These are phyloP conservation scores for Sphaeramia orbicularis DNA, from an alignment of 2,797 vertebrate species.

Conservation along the genomic window DNA sequence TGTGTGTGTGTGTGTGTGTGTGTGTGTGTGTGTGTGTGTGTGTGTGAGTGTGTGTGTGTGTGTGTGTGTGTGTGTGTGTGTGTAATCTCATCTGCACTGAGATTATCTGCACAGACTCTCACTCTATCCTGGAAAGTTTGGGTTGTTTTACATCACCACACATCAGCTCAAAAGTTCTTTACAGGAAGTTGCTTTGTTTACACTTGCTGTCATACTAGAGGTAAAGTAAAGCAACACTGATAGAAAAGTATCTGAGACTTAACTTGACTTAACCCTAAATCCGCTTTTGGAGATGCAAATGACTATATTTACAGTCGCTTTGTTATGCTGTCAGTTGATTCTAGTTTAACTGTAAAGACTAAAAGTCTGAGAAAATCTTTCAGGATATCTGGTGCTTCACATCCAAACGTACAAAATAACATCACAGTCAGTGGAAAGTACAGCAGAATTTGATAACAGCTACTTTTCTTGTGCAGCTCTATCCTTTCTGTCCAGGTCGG, in stretches of 20 bases:
- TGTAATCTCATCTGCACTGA: conserved; percentile 50
- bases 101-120: conserved; percentile 43
- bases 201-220: background rate
- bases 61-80: too few relatives aligned
- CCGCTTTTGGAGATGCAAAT: background rate
- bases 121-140: conserved; percentile 41
- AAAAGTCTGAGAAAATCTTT: too few relatives aligned
- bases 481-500: too few relatives aligned
- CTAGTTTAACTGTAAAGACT: background rate
- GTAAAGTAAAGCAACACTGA: conserved; percentile 9
- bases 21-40: too few relatives aligned
- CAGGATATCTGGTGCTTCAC: too few relatives aligned
- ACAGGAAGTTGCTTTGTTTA: background rate
- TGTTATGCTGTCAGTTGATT: background rate
- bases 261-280: too few relatives aligned
- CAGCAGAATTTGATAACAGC: too few relatives aligned
- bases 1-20: too few relatives aligned
- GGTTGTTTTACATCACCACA: conserved; percentile 42
- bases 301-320: background rate
- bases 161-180: conserved; percentile 20
- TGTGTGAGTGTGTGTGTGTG: too few relatives aligned
- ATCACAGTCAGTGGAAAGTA: too few relatives aligned
- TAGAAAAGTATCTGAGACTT: background rate
- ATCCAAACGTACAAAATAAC: too few relatives aligned
- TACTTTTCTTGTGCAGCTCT: too few relatives aligned